Conservation (phyloP, 2,113 vertebrate genomes). For the Collichthys lucidus region DNA sequence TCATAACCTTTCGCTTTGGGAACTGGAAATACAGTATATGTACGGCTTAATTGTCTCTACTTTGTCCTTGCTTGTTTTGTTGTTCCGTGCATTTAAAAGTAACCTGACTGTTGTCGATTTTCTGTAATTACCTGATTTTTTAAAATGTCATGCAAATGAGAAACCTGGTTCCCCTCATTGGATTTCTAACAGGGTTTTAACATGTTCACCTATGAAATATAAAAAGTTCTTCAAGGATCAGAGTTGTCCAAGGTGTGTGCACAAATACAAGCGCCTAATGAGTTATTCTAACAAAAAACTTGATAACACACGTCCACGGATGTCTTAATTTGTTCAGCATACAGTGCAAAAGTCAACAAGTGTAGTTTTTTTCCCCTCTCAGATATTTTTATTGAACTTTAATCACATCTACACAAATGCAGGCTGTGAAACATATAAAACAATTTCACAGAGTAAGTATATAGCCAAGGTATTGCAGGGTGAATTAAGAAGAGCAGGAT, state of each 20-base stretch:
- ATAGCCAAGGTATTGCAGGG: too few relatives aligned
- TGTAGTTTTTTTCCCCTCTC: too few relatives aligned
- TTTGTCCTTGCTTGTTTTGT: not conserved
- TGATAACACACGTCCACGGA: too few relatives aligned
- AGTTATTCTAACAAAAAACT: not conserved
- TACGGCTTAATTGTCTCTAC: not conserved
- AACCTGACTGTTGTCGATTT: not conserved
- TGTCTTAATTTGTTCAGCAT: too few relatives aligned
- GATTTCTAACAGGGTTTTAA: not conserved
- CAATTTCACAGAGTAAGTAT: too few relatives aligned
- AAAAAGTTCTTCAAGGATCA: too few relatives aligned
- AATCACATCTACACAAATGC: too few relatives aligned
- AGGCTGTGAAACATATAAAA: too few relatives aligned
- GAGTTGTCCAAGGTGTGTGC: too few relatives aligned
- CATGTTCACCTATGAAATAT: too few relatives aligned
- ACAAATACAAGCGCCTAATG: not conserved
- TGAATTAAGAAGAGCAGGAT: too few relatives aligned
- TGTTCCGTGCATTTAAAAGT: not conserved
- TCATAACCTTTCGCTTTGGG: not conserved
- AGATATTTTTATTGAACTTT: too few relatives aligned
- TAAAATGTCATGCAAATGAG: constrained; percentile 12
- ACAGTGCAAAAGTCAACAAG: not conserved
- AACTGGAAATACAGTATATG: not conserved
- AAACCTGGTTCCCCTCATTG: not conserved
- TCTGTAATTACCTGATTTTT: not conserved